Percentiles rank a stretch among this genome's conserved stretches.
These are phyloP conservation scores for Riptortus pedestris DNA, from an alignment of 1,140 invertebrate species.

Conservation along the genomic window DNA sequence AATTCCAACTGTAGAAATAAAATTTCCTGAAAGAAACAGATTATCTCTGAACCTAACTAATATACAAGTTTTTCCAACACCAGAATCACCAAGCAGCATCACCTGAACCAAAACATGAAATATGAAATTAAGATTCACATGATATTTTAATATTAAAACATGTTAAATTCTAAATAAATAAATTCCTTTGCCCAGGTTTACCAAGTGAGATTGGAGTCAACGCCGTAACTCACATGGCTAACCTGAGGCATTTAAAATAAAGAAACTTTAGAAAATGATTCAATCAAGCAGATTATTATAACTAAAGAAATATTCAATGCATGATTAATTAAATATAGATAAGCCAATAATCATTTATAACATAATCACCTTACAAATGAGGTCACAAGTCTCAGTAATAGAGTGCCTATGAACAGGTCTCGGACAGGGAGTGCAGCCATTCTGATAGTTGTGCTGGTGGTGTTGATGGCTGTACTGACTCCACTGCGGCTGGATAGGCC, in stretches of 20 bases:
- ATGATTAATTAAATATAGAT: too few species aligned
- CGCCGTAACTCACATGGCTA: too few species aligned
- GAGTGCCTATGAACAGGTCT: conserved; percentile 35
- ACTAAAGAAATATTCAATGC: too few species aligned
- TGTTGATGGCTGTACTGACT: conserved; percentile 28
- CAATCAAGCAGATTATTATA: too few species aligned
- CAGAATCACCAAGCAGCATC: conserved; percentile 80
- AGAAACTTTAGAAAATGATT: too few species aligned
- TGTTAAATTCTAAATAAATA: too few species aligned
- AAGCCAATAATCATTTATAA: too few species aligned
- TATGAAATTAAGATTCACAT: background rate
- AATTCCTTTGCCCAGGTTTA: too few species aligned
- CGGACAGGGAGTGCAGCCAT: conserved; percentile 31
- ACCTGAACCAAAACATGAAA: conserved; percentile 46
- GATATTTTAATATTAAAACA: too few species aligned
- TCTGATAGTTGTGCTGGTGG: conserved; percentile 25
- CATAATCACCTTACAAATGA: conserved; percentile 44
- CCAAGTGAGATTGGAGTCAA: too few species aligned
- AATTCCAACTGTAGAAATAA: conserved; percentile 89
- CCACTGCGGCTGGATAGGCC: conserved; percentile 31
- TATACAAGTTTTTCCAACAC: conserved; percentile 80
- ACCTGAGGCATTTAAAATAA: too few species aligned
- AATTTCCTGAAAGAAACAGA: conserved; percentile 75
- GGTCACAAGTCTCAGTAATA: conserved; percentile 40
- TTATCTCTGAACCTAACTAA: conserved; percentile 76